Conservation (phyloP, 1,140 invertebrate species). For the Bombyx mandarina region DNA sequence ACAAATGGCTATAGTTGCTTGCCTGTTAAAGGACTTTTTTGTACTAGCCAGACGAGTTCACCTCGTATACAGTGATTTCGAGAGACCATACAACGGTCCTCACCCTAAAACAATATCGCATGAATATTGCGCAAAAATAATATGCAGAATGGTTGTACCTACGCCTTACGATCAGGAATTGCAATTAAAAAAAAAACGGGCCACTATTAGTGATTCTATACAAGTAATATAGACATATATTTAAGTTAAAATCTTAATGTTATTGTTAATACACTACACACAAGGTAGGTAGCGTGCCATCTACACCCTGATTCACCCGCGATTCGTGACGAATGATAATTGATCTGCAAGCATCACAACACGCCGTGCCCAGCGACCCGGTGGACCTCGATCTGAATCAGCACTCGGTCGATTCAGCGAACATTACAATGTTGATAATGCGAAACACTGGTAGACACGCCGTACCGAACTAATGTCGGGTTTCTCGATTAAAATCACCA, state of each 20-base stretch:
- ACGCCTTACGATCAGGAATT: too few species aligned
- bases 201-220: too few species aligned
- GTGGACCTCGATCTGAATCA: conserved; percentile 55
- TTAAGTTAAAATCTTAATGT: conserved; percentile 5
- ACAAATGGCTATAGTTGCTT: too few species aligned
- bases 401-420: conserved; percentile 37
- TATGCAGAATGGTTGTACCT: too few species aligned
- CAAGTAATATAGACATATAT: too few species aligned
- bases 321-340: conserved; percentile 34
- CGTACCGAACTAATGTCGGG: conserved; percentile 2
- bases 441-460: conserved; percentile 16
- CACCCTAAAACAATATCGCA: too few species aligned
- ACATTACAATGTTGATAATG: conserved; percentile 31
- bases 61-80: too few species aligned
- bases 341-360: conserved; percentile 24
- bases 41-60: too few species aligned
- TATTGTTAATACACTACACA: background rate
- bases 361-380: conserved; percentile 32
- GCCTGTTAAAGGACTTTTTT: too few species aligned
- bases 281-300: conserved; percentile 21
- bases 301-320: conserved; percentile 24
- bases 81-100: too few species aligned
- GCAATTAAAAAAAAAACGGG: too few species aligned
- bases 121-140: too few species aligned
- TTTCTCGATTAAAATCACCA: conserved; percentile 19